Base-by-base conservation (phyloP, 2,797 vertebrate genomes). In the Tokudaia tokunoshimensis region DNA sequence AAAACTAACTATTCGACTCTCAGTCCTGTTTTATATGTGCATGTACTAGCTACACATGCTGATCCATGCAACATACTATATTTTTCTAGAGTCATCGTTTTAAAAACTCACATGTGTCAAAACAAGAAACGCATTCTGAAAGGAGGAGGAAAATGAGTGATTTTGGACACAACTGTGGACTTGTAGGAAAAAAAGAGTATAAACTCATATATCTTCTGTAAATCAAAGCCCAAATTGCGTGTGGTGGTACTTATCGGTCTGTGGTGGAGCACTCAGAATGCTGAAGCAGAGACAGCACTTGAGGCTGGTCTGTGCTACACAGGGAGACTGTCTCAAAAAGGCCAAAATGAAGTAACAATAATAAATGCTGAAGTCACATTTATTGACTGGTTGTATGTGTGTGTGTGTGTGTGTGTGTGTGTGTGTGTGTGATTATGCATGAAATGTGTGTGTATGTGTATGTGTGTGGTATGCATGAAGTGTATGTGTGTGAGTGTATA, bases 61-160 rank as follows among this genome's bases (percentile, higher is more conserved):
- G 29, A 13, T 72, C 47, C 65, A 78, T 55, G 47, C 81, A 55
- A 22, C 31, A 86, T 87, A 80, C 24, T 79, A 6, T 44, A 20
- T 34, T 86, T 94, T 89, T 92, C 37, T 61, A 95, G 14, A 92
- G 90, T 86, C 11, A 57, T 81, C n/a, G 50, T 91, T 89, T 88
- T 22, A 78, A 96, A 95, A 94, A 87, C 75, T 80, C 31, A 82
- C 91, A 92, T 74, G 84, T 47, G 75, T n/a, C 59, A 93, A 87
- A 87, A 17, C 3, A 84, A 55, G 74, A 92, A 94, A 89, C 44
- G 52, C 90, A 83, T 47, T 89, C 52, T 90, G 81, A 96, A 89
- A 72, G 52, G 84, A 92, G 61, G 31, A 89, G 91, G 50, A 37
- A 91, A 72, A 57, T 3, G 34, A 92, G 70, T 82, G 89, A 17